phyloP scores from a whole-genome alignment of 2,888 invertebrate genomes.

The Philonicus albiceps region DNA sequence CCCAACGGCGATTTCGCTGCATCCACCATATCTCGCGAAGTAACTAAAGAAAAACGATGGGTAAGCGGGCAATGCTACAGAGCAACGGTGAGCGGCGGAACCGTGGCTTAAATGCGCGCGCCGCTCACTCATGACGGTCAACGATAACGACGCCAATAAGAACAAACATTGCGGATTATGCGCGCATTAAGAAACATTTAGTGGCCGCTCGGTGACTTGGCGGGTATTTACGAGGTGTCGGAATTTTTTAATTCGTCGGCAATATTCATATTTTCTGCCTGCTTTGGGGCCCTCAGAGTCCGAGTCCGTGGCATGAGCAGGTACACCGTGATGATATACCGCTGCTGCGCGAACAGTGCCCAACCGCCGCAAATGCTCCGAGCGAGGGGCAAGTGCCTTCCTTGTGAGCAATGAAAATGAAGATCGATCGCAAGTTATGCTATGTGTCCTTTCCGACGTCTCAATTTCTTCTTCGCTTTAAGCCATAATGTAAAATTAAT shows the following conservation, averaged over 20 bases:
- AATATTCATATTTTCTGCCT: slow-evolving; percentile 16
- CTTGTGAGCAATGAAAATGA: neutral
- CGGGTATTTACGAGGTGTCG: slow-evolving; percentile 16
- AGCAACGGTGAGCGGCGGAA: too few species aligned
- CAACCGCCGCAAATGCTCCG: neutral
- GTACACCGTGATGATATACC: neutral
- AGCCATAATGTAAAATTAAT: neutral
- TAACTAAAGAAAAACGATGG: neutral
- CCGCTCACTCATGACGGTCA: neutral
- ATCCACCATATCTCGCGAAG: neutral
- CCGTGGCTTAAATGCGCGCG: neutral
- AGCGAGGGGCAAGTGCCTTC: neutral
- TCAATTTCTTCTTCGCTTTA: neutral
- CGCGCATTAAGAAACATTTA: slow-evolving; percentile 33
- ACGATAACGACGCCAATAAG: neutral
- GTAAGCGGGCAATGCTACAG: too few species aligned
- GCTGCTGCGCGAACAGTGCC: neutral
- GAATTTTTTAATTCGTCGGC: slow-evolving; percentile 23
- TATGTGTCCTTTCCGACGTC: neutral
- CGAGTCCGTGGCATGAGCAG: neutral
- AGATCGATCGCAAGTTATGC: neutral
- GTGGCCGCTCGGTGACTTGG: neutral
- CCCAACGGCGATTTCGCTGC: neutral
- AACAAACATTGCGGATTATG: slow-evolving; percentile 7
- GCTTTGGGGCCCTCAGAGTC: neutral